Base-by-base conservation (phyloP, 2,797 vertebrate species). In the Liasis olivaceus region DNA sequence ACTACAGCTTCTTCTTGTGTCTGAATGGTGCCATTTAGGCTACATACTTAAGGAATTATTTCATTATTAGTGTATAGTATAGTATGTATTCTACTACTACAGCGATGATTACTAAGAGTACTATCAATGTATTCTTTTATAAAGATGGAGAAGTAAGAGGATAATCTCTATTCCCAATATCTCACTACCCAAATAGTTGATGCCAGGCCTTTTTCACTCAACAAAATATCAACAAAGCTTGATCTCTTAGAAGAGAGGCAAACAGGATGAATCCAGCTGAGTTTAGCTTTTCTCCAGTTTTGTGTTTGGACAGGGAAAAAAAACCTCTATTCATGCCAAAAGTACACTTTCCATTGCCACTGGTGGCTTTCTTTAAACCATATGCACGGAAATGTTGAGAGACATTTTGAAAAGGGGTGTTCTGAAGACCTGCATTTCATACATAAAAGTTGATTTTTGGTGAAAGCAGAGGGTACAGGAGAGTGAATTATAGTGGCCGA, bases 381-480 rank as follows among this genome's bases (percentile, higher is more conserved):
- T 63, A 22, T 69, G 90, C 85, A 60, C 93, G 86, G n/a, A 31
- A 59, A 28, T 60, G 87, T 84, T 64, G 91, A 64, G 89, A 31
- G 51, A 72, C 3, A 64, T 28, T 54, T 22, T 26, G 20, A 89
- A 36, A 31, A 60, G 28, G 85, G 85, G 81, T 88, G 7, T 1
- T 0, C 54, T 91, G 87, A 69, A 92, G 89, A 2, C 56, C 3
- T 47, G 36, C 72, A 24, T 81, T 81, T 36, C n/a, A 64, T 22
- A 26, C 69, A 58, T 26, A 63, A 89, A 88, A 77, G 62, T 6
- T 89, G 42, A 64, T 51, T 89, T 89, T 64, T n/a, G 36, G 14
- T 64, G 63, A 89, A 51, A 84, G 56, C 56, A 47, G 24, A 5
- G 3, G 20, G 9, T 28, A 60, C n/a, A 84, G 36, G 24, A 60